A percentile compares a stretch with the other conserved stretches of the same genome.
Evolutionary conservation across 2,888 invertebrate genomes (phyloP).

Genomic region (Noctua janthina): DNA sequence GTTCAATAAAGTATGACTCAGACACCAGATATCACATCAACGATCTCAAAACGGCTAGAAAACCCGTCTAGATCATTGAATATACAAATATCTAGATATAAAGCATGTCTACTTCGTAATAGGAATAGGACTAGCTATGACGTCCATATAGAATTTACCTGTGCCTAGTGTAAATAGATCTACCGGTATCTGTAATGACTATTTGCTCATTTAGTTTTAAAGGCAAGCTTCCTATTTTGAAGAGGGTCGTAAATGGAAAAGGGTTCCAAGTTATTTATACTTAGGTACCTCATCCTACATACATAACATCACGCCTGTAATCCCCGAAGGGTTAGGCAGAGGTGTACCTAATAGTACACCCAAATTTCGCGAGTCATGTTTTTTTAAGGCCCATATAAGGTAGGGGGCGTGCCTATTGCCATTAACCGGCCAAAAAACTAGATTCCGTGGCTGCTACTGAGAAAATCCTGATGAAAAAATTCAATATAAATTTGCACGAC

Average conservation of each 20-base stretch:
- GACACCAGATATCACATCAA: slow-evolving; percentile 24
- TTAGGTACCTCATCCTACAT: background rate
- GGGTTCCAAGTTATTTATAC: background rate
- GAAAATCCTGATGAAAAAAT: background rate
- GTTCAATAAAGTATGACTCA: slow-evolving; percentile 39
- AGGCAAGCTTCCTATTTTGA: slow-evolving; percentile 4
- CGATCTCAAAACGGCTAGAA: slow-evolving; percentile 38
- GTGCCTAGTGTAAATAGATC: slow-evolving; percentile 23
- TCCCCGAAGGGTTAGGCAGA: background rate
- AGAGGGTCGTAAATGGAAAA: background rate
- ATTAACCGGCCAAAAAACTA: background rate
- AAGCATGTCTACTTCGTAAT: slow-evolving; percentile 15
- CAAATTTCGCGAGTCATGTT: background rate
- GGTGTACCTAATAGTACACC: background rate
- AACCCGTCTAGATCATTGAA: slow-evolving; percentile 31
- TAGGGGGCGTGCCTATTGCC: background rate
- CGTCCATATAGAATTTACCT: slow-evolving; percentile 22
- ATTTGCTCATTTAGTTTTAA: slow-evolving; percentile 20
- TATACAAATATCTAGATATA: slow-evolving; percentile 41
- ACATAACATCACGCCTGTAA: background rate
- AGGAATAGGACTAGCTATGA: slow-evolving; percentile 7
- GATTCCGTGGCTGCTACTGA: background rate
- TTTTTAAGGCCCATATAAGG: background rate
- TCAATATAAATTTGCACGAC: background rate
- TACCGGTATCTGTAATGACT: background rate